phyloP scores from a whole-genome alignment of 1,140 invertebrate species.

The Sarcophaga bullata region DNA sequence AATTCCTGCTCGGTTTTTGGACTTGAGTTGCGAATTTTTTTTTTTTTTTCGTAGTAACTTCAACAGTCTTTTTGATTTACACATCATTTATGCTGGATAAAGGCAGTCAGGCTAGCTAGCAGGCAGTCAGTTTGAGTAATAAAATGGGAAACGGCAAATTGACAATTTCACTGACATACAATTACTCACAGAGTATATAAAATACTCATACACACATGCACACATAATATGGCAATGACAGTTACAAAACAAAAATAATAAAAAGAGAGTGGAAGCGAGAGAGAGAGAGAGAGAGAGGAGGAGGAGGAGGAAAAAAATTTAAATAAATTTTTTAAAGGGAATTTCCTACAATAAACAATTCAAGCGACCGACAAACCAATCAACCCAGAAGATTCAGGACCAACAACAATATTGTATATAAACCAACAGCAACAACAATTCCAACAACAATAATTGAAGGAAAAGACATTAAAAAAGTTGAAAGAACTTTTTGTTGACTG shows the following conservation, averaged over 20 bases:
- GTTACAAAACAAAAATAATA: neutral
- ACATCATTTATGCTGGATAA: neutral
- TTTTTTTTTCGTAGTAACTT: constrained; percentile 16
- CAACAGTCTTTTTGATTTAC: constrained; percentile 30
- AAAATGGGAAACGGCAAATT: neutral
- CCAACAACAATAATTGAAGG: neutral
- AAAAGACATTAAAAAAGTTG: constrained; percentile 7
- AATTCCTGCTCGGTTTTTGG: neutral
- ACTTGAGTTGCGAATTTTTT: constrained; percentile 5
- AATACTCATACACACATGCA: neutral
- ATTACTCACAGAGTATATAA: neutral
- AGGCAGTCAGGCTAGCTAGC: neutral
- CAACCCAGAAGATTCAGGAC: neutral
- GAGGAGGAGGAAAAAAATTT: neutral
- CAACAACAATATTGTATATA: neutral
- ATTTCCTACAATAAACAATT: constrained; percentile 18
- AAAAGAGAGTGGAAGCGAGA: too few species aligned
- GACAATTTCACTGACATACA: constrained; percentile 17
- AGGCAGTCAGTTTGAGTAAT: neutral
- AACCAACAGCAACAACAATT: neutral
- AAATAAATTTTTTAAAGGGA: neutral
- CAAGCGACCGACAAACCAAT: neutral
- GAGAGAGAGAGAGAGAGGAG: too few species aligned
- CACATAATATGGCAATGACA: neutral
- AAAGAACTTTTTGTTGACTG: constrained; percentile 18